These are phyloP conservation scores for Pegea sp. DNA, from an alignment of 23 tunicate genomes.

Conservation along the genomic window DNA sequence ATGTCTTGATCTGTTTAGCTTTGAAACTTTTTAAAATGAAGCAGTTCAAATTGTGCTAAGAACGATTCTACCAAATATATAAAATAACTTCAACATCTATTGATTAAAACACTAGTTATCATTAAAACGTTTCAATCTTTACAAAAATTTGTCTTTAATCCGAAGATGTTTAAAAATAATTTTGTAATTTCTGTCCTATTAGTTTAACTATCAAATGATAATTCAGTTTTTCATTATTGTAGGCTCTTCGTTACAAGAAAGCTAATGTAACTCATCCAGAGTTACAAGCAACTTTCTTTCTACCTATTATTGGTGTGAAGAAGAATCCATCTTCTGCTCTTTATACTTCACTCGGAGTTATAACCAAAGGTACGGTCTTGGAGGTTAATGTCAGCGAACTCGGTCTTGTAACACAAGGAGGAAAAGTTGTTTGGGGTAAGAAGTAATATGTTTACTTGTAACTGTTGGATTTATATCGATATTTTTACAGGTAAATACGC, in stretches of 20 bases:
- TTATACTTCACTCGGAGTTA: slow-evolving; percentile 87
- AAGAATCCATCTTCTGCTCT: slow-evolving; percentile 90
- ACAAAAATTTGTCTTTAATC: too few species aligned
- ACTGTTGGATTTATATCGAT: background rate
- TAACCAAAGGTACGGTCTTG: slow-evolving; percentile 85
- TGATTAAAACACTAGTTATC: too few species aligned
- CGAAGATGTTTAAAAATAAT: too few species aligned
- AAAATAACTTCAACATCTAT: too few species aligned
- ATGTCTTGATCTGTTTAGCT: too few species aligned
- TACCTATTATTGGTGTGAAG: slow-evolving; percentile 86
- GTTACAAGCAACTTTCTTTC: slow-evolving; percentile 76
- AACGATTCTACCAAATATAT: too few species aligned
- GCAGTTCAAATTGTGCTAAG: too few species aligned
- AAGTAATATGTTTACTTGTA: background rate
- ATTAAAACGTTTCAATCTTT: too few species aligned
- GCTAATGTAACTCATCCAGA: slow-evolving; percentile 98
- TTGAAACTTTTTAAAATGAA: too few species aligned
- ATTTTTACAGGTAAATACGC: slow-evolving; percentile 57
- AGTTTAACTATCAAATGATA: too few species aligned
- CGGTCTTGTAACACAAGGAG: slow-evolving; percentile 94
- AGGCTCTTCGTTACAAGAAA: slow-evolving; percentile 83
- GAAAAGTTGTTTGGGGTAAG: slow-evolving; percentile 95
- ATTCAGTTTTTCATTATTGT: background rate
- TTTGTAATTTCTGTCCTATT: too few species aligned
- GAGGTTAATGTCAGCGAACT: slow-evolving; percentile 91